Conservation (phyloP, 2,113 vertebrate genomes). For the Gymnorhina tibicen region DNA sequence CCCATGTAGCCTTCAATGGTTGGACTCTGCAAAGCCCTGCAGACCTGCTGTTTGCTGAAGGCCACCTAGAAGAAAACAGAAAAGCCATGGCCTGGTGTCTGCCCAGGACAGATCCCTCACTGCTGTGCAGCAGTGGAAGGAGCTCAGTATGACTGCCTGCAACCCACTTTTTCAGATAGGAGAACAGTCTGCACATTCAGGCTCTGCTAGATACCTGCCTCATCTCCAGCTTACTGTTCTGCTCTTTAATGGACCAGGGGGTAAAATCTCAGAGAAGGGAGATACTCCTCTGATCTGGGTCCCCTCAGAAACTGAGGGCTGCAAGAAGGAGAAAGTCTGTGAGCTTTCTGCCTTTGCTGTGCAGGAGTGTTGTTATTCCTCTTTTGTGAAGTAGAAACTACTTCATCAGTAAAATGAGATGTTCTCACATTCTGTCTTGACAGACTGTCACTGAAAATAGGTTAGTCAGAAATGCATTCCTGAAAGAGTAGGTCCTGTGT, state of each 20-base stretch:
- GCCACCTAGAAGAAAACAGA: not conserved
- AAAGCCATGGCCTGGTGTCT: not conserved
- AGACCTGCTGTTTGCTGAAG: not conserved
- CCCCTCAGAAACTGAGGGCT: not conserved
- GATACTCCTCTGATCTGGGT: not conserved
- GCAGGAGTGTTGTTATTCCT: not conserved
- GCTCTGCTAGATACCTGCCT: not conserved
- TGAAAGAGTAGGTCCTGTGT: not conserved
- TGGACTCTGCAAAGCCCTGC: not conserved
- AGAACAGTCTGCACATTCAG: not conserved
- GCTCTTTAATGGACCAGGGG: not conserved
- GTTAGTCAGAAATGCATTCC: not conserved
- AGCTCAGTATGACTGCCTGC: not conserved
- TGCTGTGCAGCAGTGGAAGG: not conserved
- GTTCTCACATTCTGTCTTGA: not conserved
- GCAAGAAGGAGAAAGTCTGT: not conserved
- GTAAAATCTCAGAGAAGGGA: not conserved
- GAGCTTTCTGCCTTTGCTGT: not conserved
- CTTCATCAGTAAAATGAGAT: not conserved
- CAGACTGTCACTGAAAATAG: not conserved
- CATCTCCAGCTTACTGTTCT: not conserved
- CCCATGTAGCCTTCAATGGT: not conserved
- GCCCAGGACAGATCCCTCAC: not conserved
- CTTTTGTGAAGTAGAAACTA: not conserved
- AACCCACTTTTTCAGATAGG: not conserved